phyloP scores from a whole-genome alignment of 2,113 vertebrate species.

The Lasiurus cinereus region DNA sequence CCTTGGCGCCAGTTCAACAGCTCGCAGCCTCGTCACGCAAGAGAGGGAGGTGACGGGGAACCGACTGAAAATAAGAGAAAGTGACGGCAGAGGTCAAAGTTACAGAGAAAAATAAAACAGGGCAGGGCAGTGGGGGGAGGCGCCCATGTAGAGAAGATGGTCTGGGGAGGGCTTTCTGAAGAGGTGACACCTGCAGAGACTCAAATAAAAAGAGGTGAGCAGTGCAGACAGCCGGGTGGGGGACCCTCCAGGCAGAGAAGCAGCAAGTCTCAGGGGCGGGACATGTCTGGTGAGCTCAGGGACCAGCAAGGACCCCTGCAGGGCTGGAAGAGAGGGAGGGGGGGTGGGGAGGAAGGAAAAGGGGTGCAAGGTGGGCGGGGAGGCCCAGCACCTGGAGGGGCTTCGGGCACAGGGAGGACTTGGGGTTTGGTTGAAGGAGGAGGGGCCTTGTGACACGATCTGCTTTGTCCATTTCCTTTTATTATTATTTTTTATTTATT shows the following conservation, averaged over 20 bases:
- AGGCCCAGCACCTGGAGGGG: fast-evolving
- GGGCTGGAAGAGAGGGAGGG: not conserved
- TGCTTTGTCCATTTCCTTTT: not conserved
- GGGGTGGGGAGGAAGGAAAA: no score
- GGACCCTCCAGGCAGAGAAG: not conserved
- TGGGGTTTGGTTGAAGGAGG: not conserved
- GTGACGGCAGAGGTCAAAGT: not conserved
- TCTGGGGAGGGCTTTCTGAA: not conserved
- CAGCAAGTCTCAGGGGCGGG: not conserved
- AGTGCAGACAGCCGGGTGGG: not conserved
- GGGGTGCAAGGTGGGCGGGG: not conserved
- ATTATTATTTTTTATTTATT: no score
- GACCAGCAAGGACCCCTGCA: not conserved
- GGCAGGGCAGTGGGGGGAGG: not conserved
- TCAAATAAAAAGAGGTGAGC: not conserved
- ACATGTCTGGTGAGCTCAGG: fast-evolving
- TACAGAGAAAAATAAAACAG: not conserved
- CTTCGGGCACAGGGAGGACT: fast-evolving
- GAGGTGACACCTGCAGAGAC: not conserved
- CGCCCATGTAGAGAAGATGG: not conserved
- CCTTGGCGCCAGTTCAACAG: not conserved
- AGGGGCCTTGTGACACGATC: not conserved
- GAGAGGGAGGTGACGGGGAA: not conserved
- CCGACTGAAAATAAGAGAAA: not conserved
- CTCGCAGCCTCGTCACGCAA: not conserved